phyloP scores from a whole-genome alignment of 1,140 invertebrate genomes.

The Phthorimaea operculella region DNA sequence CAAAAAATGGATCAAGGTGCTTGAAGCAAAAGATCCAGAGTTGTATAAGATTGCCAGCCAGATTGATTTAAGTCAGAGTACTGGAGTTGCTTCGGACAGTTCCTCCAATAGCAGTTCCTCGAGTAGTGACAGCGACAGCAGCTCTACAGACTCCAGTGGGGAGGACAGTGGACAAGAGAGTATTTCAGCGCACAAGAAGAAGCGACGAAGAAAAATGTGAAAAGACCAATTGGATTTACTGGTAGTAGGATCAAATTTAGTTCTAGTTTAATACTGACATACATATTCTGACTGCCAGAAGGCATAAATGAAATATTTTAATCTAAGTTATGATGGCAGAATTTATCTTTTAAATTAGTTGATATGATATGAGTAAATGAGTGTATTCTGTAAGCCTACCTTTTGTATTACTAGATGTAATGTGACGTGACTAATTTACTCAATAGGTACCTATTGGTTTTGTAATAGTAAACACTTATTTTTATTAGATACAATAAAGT shows the following conservation, averaged over 20 bases:
- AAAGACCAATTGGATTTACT: constrained; percentile 2
- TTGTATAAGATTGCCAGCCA: constrained; percentile 85
- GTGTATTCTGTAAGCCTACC: constrained; percentile 31
- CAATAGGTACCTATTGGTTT: constrained; percentile 35
- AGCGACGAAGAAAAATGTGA: constrained; percentile 73
- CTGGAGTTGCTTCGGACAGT: constrained; percentile 94
- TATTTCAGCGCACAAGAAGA: constrained; percentile 88
- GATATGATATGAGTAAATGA: constrained; percentile 7
- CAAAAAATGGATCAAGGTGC: constrained; percentile 80
- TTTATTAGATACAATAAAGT: constrained; percentile 30
- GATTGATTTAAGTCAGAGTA: constrained; percentile 87
- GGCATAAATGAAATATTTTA: not conserved
- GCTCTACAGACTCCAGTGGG: constrained; percentile 70
- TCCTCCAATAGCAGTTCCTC: constrained; percentile 91
- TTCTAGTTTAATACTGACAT: too few species aligned
- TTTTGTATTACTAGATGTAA: constrained; percentile 60
- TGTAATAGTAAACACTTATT: constrained; percentile 30
- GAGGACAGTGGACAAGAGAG: constrained; percentile 89
- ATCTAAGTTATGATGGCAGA: not conserved
- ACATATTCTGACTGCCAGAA: too few species aligned
- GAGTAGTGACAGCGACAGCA: constrained; percentile 76
- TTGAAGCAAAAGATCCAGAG: constrained; percentile 83
- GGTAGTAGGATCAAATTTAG: too few species aligned
- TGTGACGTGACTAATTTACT: constrained; percentile 26
- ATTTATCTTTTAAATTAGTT: not conserved